Conservation (phyloP, 2,113 vertebrate genomes). For the Diadophis punctatus region DNA sequence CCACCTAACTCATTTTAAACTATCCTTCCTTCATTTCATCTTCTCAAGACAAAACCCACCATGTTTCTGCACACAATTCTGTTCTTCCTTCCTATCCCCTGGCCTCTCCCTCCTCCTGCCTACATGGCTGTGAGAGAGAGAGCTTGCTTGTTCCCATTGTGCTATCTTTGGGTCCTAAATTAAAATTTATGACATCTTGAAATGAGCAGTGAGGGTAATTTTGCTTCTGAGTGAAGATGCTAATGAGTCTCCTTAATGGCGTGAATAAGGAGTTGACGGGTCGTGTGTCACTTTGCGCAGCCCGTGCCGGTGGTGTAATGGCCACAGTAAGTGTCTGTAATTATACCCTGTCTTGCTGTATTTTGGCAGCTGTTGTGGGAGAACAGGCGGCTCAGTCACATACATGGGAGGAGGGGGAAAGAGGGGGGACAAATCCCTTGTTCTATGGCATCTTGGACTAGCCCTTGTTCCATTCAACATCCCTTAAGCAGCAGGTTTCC, state of each 20-base stretch:
- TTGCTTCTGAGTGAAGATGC: slow-evolving; percentile 80
- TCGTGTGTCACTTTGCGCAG: slow-evolving; percentile 75
- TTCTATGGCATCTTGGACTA: background rate
- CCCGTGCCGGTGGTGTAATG: slow-evolving; percentile 73
- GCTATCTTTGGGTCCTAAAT: slow-evolving; percentile 81
- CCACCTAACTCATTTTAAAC: background rate
- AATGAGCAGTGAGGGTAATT: slow-evolving; percentile 82
- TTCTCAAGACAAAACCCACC: slow-evolving; percentile 28
- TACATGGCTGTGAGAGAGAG: slow-evolving; percentile 53
- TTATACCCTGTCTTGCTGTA: slow-evolving; percentile 78
- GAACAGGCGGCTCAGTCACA: slow-evolving; percentile 63
- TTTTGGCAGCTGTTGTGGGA: slow-evolving; percentile 79
- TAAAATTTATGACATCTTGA: slow-evolving; percentile 85
- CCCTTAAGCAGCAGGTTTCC: background rate
- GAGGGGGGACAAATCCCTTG: background rate
- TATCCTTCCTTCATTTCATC: slow-evolving; percentile 36
- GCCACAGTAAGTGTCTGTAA: slow-evolving; percentile 77
- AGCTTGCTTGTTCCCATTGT: slow-evolving; percentile 69
- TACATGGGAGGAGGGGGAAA: slow-evolving; percentile 29
- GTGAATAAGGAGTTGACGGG: slow-evolving; percentile 75
- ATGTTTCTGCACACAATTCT: slow-evolving; percentile 33
- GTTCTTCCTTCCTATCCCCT: slow-evolving; percentile 38
- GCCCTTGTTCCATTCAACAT: background rate
- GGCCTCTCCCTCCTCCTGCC: slow-evolving; percentile 35
- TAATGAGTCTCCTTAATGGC: slow-evolving; percentile 83